These are phyloP conservation scores for Asobara japonica DNA, from an alignment of 1,140 invertebrate genomes.

Conservation along the genomic window DNA sequence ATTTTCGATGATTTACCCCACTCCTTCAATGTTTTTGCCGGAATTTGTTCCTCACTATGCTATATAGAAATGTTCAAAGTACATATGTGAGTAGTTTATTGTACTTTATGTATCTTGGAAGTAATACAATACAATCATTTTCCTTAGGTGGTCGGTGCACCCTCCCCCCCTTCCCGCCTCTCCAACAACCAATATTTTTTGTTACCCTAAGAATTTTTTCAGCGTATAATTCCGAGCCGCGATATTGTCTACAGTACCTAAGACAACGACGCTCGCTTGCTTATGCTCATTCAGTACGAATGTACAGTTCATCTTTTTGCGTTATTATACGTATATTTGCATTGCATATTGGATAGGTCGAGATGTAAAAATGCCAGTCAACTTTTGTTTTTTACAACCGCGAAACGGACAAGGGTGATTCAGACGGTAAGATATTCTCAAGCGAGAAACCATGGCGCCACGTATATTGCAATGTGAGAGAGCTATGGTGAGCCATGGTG, in stretches of 20 bases:
- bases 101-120: too few species aligned
- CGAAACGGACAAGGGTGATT: slow-evolving; percentile 43
- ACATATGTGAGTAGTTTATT: too few species aligned
- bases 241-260: too few species aligned
- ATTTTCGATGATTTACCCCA: too few species aligned
- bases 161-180: too few species aligned
- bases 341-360: background rate
- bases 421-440: slow-evolving; percentile 55
- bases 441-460: slow-evolving; percentile 51
- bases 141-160: too few species aligned
- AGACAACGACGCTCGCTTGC: background rate
- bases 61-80: too few species aligned
- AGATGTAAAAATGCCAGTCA: background rate
- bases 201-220: too few species aligned
- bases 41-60: too few species aligned
- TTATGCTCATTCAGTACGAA: background rate
- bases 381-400: slow-evolving; percentile 21
- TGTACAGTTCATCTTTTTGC: background rate
- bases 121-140: too few species aligned
- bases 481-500: background rate
- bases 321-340: background rate
- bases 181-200: too few species aligned
- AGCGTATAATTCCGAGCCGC: background rate
- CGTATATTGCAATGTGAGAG: slow-evolving; percentile 43
- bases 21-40: too few species aligned